phyloP scores from a whole-genome alignment of 2,888 invertebrate species.

The Dastarcus helophoroides region DNA sequence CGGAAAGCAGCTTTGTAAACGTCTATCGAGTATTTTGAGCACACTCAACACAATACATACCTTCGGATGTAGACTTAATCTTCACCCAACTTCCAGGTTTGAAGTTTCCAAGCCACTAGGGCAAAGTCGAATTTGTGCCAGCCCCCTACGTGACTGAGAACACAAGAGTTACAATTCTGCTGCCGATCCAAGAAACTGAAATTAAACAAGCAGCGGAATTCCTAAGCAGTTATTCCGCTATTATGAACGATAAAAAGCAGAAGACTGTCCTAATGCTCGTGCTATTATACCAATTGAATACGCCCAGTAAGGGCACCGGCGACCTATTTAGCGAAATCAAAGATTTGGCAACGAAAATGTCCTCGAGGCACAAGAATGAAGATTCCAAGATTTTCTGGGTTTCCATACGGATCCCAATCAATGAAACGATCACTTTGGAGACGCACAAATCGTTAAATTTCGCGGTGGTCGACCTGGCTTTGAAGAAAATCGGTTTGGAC shows the following conservation, averaged over 20 bases:
- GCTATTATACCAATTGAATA: slow-evolving; percentile 52
- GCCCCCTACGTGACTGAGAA: slow-evolving; percentile 95
- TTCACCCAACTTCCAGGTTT: slow-evolving; percentile 52
- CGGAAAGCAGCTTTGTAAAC: too few species aligned
- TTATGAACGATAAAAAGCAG: slow-evolving; percentile 57
- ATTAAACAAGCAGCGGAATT: slow-evolving; percentile 50
- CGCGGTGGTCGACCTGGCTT: slow-evolving; percentile 54
- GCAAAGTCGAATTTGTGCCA: slow-evolving; percentile 77
- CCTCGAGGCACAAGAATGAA: slow-evolving; percentile 54
- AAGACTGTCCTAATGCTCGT: slow-evolving; percentile 69
- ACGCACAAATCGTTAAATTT: slow-evolving; percentile 39
- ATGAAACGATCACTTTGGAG: slow-evolving; percentile 23
- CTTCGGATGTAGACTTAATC: too few species aligned
- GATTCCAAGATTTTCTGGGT: slow-evolving; percentile 59
- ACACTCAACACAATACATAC: too few species aligned
- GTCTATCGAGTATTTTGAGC: too few species aligned
- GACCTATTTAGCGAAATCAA: slow-evolving; percentile 43
- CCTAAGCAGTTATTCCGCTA: slow-evolving; percentile 54
- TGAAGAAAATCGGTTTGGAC: slow-evolving; percentile 60
- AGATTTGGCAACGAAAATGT: slow-evolving; percentile 47
- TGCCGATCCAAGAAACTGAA: slow-evolving; percentile 53
- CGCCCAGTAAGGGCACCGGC: slow-evolving; percentile 43
- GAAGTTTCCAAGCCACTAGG: slow-evolving; percentile 76
- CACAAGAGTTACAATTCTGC: slow-evolving; percentile 64
- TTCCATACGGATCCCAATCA: slow-evolving; percentile 48